These are phyloP conservation scores for Eumerus sabulonum DNA, from an alignment of 2,888 invertebrate genomes.

Conservation along the genomic window DNA sequence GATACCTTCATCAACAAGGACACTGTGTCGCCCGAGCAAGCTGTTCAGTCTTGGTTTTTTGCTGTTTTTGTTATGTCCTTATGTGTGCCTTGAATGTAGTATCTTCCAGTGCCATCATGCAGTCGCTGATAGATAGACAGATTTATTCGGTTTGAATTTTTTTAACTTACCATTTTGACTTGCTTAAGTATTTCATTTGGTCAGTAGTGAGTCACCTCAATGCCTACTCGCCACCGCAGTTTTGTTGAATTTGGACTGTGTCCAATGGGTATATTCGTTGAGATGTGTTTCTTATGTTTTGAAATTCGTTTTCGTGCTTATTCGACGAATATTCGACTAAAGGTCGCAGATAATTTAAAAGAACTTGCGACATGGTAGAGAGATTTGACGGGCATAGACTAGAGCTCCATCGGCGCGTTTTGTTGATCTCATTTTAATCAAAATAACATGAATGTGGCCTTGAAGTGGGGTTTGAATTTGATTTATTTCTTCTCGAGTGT, in stretches of 20 bases:
- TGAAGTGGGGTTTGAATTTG: neutral
- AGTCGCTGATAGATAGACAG: neutral
- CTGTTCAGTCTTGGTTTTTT: no score
- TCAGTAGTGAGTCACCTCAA: conserved; percentile 44
- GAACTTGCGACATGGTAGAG: neutral
- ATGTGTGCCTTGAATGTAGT: no score
- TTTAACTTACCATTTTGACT: conserved; percentile 3
- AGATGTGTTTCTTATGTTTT: conserved; percentile 18
- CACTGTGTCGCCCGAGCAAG: neutral
- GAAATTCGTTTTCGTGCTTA: conserved; percentile 17
- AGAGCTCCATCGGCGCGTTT: no score
- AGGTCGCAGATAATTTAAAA: conserved; percentile 42
- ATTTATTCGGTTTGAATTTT: conserved; percentile 28
- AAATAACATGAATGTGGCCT: conserved; percentile 20
- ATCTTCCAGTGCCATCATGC: no score
- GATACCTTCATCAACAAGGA: conserved; percentile 13
- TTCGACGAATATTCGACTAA: conserved; percentile 17
- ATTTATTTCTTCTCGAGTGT: no score
- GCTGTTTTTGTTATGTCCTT: no score
- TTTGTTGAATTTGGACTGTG: conserved; percentile 39
- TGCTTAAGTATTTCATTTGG: conserved; percentile 34
- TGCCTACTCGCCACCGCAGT: conserved; percentile 34
- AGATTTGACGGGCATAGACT: no score
- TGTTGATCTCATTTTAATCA: conserved; percentile 24
- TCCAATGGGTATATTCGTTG: conserved; percentile 5